Percentiles rank a stretch among this genome's conserved stretches.
Evolutionary conservation across 2,888 invertebrate species (phyloP).

Genomic region (Zaprionus obscuricornis): DNA sequence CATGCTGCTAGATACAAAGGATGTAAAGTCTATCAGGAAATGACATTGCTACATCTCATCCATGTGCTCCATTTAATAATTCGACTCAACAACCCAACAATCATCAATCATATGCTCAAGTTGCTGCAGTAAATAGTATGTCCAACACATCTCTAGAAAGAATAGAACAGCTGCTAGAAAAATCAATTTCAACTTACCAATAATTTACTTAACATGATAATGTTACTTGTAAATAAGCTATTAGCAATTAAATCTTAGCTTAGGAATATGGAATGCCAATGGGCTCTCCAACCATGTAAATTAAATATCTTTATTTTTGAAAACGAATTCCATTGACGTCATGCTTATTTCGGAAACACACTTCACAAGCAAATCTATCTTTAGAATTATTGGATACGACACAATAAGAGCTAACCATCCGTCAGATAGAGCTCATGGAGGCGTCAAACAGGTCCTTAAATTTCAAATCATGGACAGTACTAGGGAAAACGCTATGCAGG

Average conservation of each 20-base stretch:
- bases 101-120: slow-evolving; percentile 10
- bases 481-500: slow-evolving; percentile 2
- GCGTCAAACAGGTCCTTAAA: slow-evolving; percentile 1
- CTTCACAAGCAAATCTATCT: background rate
- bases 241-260: slow-evolving; percentile 7
- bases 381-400: slow-evolving; percentile 1
- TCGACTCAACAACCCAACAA: slow-evolving; percentile 6
- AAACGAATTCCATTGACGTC: background rate
- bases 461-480: slow-evolving; percentile 9
- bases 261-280: slow-evolving; percentile 15
- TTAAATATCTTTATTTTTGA: slow-evolving; percentile 5
- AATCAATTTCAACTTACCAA: slow-evolving; percentile 1
- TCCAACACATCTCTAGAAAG: slow-evolving; percentile 10
- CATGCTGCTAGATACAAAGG: slow-evolving; percentile 22
- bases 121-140: slow-evolving; percentile 7
- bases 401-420: slow-evolving; percentile 12
- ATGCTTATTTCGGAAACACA: slow-evolving; percentile 2
- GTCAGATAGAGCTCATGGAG: background rate
- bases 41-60: background rate
- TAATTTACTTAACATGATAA: slow-evolving; percentile 4
- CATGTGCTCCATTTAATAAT: background rate
- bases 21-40: slow-evolving; percentile 20
- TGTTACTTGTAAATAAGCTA: background rate
- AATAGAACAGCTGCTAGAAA: slow-evolving; percentile 8
- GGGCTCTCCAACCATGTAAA: slow-evolving; percentile 11